Conservation (phyloP, 2,113 vertebrate species). For the Lutjanus erythropterus region DNA sequence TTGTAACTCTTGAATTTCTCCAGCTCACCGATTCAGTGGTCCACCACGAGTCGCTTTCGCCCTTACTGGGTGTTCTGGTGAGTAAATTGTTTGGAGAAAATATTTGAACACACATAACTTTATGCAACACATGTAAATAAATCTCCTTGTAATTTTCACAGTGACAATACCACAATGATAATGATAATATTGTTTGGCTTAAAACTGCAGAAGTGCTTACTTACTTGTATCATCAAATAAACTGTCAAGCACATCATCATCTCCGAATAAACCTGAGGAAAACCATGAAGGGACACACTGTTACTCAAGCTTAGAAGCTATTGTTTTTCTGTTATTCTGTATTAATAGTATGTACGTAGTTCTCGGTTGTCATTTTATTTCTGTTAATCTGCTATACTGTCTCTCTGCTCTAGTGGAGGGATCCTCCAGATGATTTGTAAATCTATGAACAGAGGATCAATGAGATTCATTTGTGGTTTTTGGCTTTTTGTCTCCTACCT, state of each 20-base stretch:
- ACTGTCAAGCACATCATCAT: slow-evolving; percentile 83
- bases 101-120: neutral
- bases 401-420: neutral
- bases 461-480: neutral
- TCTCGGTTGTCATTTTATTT: neutral
- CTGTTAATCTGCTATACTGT: neutral
- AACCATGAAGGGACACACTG: neutral
- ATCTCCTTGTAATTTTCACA: neutral
- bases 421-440: neutral
- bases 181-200: neutral
- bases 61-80: slow-evolving; percentile 68
- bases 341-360: neutral
- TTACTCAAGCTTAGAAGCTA: no score
- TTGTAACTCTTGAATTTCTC: neutral
- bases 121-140: no score
- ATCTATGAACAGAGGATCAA: neutral
- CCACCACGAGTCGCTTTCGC: slow-evolving; percentile 31
- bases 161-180: neutral
- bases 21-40: slow-evolving; percentile 30
- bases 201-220: slow-evolving; percentile 30
- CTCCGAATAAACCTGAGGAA: slow-evolving; percentile 78
- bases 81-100: slow-evolving; percentile 33
- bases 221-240: slow-evolving; percentile 86
- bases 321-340: neutral
- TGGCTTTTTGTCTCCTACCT: no score